Evolutionary conservation across 2,888 invertebrate species (phyloP).

Genomic region (Phasia obesa): DNA sequence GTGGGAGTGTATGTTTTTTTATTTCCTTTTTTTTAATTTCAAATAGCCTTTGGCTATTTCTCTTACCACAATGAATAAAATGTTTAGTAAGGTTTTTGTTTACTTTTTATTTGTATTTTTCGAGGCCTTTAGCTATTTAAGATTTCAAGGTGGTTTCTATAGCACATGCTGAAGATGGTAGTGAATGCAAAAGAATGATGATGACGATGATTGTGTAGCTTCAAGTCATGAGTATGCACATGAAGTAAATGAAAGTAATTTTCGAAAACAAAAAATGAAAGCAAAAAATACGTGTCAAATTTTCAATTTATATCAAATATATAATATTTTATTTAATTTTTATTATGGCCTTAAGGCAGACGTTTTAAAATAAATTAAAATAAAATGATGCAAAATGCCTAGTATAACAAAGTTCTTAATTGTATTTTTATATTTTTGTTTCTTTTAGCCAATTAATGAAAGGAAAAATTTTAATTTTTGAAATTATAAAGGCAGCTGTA

Average conservation of each 20-base stretch:
- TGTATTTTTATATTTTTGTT: neutral
- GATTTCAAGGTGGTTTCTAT: too few relatives aligned
- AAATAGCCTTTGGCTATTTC: slow-evolving; percentile 53
- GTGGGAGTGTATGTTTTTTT: slow-evolving; percentile 3
- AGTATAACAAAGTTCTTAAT: neutral
- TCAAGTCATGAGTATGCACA: slow-evolving; percentile 8
- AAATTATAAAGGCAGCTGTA: too few relatives aligned
- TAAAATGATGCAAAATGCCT: neutral
- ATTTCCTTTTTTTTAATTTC: slow-evolving; percentile 43
- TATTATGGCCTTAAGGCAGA: slow-evolving; percentile 26
- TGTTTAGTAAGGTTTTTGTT: too few relatives aligned
- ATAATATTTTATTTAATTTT: too few relatives aligned
- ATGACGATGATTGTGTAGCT: too few relatives aligned
- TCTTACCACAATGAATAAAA: slow-evolving; percentile 24
- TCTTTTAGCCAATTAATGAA: neutral
- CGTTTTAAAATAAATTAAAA: slow-evolving; percentile 27
- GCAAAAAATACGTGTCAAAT: slow-evolving; percentile 48
- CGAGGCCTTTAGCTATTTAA: slow-evolving; percentile 8
- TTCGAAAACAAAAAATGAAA: slow-evolving; percentile 53
- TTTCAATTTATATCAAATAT: slow-evolving; percentile 45
- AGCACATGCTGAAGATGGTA: too few relatives aligned
- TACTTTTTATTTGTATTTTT: neutral
- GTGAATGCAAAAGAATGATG: too few relatives aligned
- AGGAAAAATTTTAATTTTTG: too few relatives aligned
- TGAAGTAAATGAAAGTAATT: slow-evolving; percentile 46